phyloP scores from a whole-genome alignment of 1,140 invertebrate genomes.

The Lucilia cuprina region DNA sequence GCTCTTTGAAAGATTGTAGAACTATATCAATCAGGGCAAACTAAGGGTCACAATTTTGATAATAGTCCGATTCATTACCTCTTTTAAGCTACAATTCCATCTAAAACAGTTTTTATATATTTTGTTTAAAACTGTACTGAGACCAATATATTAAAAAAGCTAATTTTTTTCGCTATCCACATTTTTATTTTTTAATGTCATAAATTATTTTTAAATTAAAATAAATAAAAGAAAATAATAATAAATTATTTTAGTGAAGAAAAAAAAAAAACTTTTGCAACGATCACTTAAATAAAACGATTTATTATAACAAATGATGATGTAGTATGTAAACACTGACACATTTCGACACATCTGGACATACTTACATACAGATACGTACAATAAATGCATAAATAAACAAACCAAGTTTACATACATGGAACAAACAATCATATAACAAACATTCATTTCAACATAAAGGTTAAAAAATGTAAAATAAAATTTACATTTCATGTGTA shows the following conservation, averaged over 20 bases:
- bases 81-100: too few species aligned
- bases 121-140: too few species aligned
- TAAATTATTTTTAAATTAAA: background rate
- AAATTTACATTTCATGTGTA: conserved; percentile 2
- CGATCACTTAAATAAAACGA: conserved; percentile 16
- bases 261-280: background rate
- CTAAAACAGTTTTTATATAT: too few species aligned
- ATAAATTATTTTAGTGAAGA: background rate
- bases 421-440: background rate
- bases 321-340: background rate
- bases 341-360: background rate
- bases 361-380: background rate
- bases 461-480: background rate
- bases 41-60: too few species aligned
- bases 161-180: too few species aligned
- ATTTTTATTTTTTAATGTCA: background rate
- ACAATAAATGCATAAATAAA: background rate
- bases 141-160: too few species aligned
- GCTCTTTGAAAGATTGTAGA: too few species aligned
- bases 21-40: too few species aligned
- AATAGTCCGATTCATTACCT: too few species aligned
- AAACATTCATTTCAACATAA: background rate
- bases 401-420: background rate
- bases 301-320: conserved; percentile 9
- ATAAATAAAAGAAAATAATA: background rate